Percentiles rank a stretch among this genome's conserved stretches.
These are phyloP conservation scores for Pygocentrus nattereri DNA, from an alignment of 2,797 vertebrate genomes.

Conservation along the genomic window DNA sequence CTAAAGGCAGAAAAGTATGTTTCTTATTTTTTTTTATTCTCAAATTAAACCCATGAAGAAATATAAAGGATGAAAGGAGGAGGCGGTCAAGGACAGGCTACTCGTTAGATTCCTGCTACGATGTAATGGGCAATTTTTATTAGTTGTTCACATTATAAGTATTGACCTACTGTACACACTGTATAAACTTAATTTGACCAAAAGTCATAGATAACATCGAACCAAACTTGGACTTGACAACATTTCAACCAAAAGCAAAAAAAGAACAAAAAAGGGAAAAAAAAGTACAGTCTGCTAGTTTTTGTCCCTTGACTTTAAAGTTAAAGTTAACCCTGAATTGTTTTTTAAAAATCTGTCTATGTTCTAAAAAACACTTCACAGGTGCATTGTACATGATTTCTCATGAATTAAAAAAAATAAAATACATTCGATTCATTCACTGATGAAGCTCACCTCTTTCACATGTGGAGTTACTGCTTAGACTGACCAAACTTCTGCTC, in stretches of 20 bases:
- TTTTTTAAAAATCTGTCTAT: constrained; percentile 68
- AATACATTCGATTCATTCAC: constrained; percentile 77
- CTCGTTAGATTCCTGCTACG: constrained; percentile 26
- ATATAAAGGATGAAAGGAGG: constrained; percentile 42
- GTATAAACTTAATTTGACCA: constrained; percentile 74
- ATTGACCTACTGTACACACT: constrained; percentile 74
- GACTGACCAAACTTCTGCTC: constrained; percentile 46
- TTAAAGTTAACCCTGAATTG: constrained; percentile 61
- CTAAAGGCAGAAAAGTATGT: background rate
- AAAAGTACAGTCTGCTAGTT: constrained; percentile 61
- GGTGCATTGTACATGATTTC: constrained; percentile 63
- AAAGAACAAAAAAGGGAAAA: constrained; percentile 13
- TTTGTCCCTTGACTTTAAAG: constrained; percentile 61
- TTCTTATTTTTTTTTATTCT: constrained; percentile 5
- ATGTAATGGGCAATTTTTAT: constrained; percentile 69
- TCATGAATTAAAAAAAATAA: constrained; percentile 71
- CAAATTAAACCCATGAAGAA: constrained; percentile 38
- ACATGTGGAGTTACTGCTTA: constrained; percentile 68
- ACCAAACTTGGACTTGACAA: constrained; percentile 75
- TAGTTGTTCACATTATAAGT: constrained; percentile 73
- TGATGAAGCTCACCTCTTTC: constrained; percentile 65
- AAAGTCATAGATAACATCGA: constrained; percentile 74
- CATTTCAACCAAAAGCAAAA: constrained; percentile 59
- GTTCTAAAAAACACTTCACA: constrained; percentile 77
- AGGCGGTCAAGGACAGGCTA: constrained; percentile 35